Conservation (phyloP, 1,140 invertebrate genomes). For the Archivesica marissinica region DNA sequence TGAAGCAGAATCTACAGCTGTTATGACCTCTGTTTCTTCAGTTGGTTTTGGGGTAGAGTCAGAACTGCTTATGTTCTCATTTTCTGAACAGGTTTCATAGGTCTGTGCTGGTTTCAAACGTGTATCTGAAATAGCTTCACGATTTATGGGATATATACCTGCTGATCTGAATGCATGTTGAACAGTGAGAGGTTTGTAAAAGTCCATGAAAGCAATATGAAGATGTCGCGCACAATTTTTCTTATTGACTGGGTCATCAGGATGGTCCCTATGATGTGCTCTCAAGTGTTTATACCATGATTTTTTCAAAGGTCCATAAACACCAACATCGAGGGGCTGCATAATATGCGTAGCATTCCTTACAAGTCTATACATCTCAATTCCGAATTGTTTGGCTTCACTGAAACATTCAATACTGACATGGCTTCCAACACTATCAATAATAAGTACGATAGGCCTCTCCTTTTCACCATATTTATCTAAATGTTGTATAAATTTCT, state of each 20-base stretch:
- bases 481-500: slow-evolving; percentile 59
- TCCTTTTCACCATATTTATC: slow-evolving; percentile 56
- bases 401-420: slow-evolving; percentile 43
- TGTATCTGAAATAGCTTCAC: background rate
- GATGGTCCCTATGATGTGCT: slow-evolving; percentile 41
- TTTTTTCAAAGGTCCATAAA: slow-evolving; percentile 63
- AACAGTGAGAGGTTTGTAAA: slow-evolving; percentile 66
- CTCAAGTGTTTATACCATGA: slow-evolving; percentile 51
- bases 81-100: slow-evolving; percentile 4
- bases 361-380: slow-evolving; percentile 60
- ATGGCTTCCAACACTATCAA: slow-evolving; percentile 65
- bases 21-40: too few relatives aligned
- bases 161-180: slow-evolving; percentile 57
- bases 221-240: slow-evolving; percentile 67
- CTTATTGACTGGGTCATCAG: slow-evolving; percentile 42
- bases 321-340: slow-evolving; percentile 63
- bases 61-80: too few relatives aligned
- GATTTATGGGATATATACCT: slow-evolving; percentile 52
- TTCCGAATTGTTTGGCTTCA: slow-evolving; percentile 30
- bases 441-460: slow-evolving; percentile 58
- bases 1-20: too few relatives aligned
- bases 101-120: slow-evolving; percentile 33
- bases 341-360: slow-evolving; percentile 64
- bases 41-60: too few relatives aligned
- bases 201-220: slow-evolving; percentile 53